phyloP scores from a whole-genome alignment of 2,113 vertebrate genomes.

The Sylvietta virens region DNA sequence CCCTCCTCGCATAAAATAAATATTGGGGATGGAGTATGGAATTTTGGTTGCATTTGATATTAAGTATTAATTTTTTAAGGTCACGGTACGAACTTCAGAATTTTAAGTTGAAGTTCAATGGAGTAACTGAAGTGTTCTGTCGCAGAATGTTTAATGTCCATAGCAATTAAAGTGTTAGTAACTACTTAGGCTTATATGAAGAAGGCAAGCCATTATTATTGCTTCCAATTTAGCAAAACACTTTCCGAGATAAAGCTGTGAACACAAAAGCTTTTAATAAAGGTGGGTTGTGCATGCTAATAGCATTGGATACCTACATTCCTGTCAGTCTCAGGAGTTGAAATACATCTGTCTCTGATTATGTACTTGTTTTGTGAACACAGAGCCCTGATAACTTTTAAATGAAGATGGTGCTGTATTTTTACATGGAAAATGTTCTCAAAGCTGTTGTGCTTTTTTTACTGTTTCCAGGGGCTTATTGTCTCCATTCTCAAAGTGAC shows the following conservation, averaged over 20 bases:
- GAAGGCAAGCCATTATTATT: neutral
- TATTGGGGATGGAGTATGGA: neutral
- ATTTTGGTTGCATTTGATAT: neutral
- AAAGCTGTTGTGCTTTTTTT: neutral
- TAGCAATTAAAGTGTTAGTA: neutral
- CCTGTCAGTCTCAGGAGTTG: neutral
- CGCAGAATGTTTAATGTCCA: neutral
- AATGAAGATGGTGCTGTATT: neutral
- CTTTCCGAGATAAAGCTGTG: neutral
- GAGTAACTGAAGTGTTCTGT: neutral
- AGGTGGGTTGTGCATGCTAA: neutral
- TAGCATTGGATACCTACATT: neutral
- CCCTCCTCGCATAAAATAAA: neutral
- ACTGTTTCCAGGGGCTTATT: neutral
- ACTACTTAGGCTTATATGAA: neutral
- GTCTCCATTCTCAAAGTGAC: neutral
- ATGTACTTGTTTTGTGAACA: neutral
- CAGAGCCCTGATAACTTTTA: neutral
- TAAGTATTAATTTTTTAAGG: neutral
- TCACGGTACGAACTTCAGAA: accelerated
- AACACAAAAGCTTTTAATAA: neutral
- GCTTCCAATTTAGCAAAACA: neutral
- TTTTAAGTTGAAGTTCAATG: accelerated
- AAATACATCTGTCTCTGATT: neutral
- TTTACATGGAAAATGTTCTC: neutral